Evolutionary conservation across 1,140 invertebrate species (phyloP).

Genomic region (Drosophila suzukii): DNA sequence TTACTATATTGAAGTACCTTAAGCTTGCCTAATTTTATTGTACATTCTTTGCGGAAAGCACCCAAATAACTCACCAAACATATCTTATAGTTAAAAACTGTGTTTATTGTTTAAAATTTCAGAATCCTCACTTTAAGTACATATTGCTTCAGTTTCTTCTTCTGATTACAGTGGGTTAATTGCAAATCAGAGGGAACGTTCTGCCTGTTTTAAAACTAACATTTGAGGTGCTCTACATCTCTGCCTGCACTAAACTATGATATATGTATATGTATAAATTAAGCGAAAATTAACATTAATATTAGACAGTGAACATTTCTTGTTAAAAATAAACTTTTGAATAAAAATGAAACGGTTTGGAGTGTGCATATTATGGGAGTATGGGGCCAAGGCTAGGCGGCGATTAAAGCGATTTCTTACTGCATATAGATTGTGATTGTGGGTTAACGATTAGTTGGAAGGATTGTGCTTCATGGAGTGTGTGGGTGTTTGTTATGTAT

Average conservation of each 20-base stretch:
- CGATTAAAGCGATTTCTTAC: constrained; percentile 58
- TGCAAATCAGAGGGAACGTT: constrained; percentile 40
- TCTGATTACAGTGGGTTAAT: constrained; percentile 31
- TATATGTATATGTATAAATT: constrained; percentile 56
- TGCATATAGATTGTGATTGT: constrained; percentile 40
- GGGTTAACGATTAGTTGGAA: constrained; percentile 31
- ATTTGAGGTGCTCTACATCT: constrained; percentile 36
- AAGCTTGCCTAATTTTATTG: neutral
- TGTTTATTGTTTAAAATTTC: constrained; percentile 74
- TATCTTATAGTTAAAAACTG: constrained; percentile 59
- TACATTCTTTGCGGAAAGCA: neutral
- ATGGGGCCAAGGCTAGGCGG: constrained; percentile 68
- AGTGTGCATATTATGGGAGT: constrained; percentile 29
- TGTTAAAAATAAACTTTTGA: constrained; percentile 41
- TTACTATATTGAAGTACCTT: too few relatives aligned
- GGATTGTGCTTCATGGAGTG: constrained; percentile 51
- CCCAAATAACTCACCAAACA: neutral
- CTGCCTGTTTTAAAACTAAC: constrained; percentile 27
- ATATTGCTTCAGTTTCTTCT: constrained; percentile 57
- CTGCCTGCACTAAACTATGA: constrained; percentile 50
- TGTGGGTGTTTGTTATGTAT: constrained; percentile 27
- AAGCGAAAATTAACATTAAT: constrained; percentile 56
- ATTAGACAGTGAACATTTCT: constrained; percentile 40
- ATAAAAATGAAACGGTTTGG: constrained; percentile 34
- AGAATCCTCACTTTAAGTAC: constrained; percentile 69